Percentiles rank a stretch among this genome's conserved stretches.
phyloP scores from a whole-genome alignment of 2,113 vertebrate genomes.

The Rhombomys opimus region DNA sequence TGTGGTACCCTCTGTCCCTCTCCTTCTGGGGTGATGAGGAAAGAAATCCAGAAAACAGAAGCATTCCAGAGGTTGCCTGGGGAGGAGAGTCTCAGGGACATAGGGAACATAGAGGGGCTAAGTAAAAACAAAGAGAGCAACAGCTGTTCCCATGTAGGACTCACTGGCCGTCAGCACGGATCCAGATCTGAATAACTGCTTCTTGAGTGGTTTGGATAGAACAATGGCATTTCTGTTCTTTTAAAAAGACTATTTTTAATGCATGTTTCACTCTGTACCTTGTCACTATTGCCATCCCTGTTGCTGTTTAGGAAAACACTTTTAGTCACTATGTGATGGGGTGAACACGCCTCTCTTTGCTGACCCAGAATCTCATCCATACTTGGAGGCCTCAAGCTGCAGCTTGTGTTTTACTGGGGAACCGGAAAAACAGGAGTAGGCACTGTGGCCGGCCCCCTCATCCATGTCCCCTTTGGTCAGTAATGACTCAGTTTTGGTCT shows the following conservation, averaged over 20 bases:
- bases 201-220: slow-evolving; percentile 31
- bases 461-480: not conserved
- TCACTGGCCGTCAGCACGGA: not conserved
- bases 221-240: slow-evolving; percentile 44
- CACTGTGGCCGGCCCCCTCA: not conserved
- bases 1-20: not conserved
- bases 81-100: not conserved
- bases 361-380: not conserved
- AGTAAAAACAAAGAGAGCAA: not conserved
- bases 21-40: slow-evolving; percentile 33
- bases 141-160: not conserved
- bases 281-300: not conserved
- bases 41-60: not conserved
- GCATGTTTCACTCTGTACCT: not conserved
- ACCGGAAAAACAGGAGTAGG: not conserved
- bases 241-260: slow-evolving; percentile 57
- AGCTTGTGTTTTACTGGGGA: not conserved
- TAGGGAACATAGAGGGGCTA: not conserved
- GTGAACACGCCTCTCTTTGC: not conserved
- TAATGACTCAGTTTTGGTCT: not conserved
- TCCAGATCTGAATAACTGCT: not conserved
- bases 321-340: not conserved
- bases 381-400: not conserved
- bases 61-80: not conserved
- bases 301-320: slow-evolving; percentile 28